Conservation (phyloP, 35 echinoderm and acorn worm genomes). For the Eucidaris tribuloides region DNA sequence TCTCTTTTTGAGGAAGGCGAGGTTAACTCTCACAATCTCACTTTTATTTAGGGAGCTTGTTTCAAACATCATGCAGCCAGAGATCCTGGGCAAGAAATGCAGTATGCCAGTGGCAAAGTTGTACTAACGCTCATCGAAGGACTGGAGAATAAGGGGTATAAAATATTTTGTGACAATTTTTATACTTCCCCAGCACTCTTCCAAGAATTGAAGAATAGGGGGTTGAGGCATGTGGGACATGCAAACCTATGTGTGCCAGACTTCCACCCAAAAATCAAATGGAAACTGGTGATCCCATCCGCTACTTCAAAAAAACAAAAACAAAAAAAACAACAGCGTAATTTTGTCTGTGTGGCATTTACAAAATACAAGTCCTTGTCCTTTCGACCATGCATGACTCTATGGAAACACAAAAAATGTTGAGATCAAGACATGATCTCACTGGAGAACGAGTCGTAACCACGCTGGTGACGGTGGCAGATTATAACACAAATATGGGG, state of each 20-base stretch:
- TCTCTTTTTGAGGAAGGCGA: not conserved
- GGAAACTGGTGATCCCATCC: not conserved
- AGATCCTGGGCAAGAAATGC: not conserved
- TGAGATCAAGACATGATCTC: no score
- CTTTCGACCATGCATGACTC: not conserved
- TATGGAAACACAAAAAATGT: no score
- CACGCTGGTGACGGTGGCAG: no score
- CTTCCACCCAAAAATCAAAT: not conserved
- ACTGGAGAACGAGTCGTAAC: no score
- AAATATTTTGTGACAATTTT: slow-evolving; percentile 24
- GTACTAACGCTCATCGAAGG: not conserved
- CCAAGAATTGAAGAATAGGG: no score
- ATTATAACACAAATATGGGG: no score
- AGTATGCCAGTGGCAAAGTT: not conserved
- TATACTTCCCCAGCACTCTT: slow-evolving; percentile 16
- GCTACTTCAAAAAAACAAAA: not conserved
- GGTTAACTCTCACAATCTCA: not conserved
- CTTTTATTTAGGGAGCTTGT: not conserved
- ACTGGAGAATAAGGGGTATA: not conserved
- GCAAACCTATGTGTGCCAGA: not conserved
- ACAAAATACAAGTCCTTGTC: no score
- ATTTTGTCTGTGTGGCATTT: no score
- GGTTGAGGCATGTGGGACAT: no score
- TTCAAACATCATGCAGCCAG: not conserved
- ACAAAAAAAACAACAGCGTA: no score